phyloP scores from a whole-genome alignment of 2,113 vertebrate genomes.

The Siphamia tubifer region DNA sequence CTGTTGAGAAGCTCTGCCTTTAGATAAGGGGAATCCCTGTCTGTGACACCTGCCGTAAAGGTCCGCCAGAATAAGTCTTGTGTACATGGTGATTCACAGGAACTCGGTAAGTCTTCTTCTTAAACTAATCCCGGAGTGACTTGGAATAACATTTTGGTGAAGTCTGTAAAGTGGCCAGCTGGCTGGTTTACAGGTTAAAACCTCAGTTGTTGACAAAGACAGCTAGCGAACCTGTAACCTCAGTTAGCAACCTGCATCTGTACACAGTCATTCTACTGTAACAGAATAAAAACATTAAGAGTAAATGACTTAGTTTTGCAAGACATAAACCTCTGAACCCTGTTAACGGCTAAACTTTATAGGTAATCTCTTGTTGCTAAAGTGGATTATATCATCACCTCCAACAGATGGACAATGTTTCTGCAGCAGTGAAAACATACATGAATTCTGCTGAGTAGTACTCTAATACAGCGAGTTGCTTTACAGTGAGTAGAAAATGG shows the following conservation, averaged over 20 bases:
- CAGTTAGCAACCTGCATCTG: too few relatives aligned
- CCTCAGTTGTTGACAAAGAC: background rate
- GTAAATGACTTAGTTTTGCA: too few relatives aligned
- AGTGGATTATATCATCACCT: slow-evolving; percentile 5
- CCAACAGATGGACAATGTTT: background rate
- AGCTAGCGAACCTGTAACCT: background rate
- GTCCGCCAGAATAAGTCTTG: slow-evolving; percentile 54
- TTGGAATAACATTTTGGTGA: slow-evolving; percentile 65
- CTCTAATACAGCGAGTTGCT: background rate
- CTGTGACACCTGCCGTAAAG: slow-evolving; percentile 22
- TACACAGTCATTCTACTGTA: too few relatives aligned
- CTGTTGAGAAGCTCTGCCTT: background rate
- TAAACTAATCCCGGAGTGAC: slow-evolving; percentile 59
- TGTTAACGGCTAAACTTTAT: background rate
- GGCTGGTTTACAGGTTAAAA: background rate
- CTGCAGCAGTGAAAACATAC: too few relatives aligned
- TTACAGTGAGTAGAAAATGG: background rate
- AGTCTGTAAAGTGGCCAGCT: background rate
- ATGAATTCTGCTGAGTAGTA: too few relatives aligned
- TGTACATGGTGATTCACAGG: slow-evolving; percentile 44
- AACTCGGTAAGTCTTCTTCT: slow-evolving; percentile 59
- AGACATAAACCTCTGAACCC: background rate
- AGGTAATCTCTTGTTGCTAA: slow-evolving; percentile 20
- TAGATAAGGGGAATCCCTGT: slow-evolving; percentile 2
- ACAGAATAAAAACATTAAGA: too few relatives aligned